Evolutionary conservation across 2,113 vertebrate genomes (phyloP).

Genomic region (Apteryx owenii): DNA sequence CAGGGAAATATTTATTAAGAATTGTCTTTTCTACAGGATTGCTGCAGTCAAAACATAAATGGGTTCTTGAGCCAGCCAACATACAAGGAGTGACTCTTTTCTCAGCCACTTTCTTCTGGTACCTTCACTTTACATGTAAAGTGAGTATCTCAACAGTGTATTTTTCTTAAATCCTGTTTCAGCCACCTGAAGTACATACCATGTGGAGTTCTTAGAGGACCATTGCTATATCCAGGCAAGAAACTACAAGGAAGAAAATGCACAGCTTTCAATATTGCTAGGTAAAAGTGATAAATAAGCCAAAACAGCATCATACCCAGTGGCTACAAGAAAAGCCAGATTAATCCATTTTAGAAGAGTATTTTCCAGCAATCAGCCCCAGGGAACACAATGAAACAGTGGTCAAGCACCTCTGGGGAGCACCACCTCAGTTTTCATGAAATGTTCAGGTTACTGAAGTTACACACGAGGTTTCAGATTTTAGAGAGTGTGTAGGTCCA

Average conservation of each 20-base stretch:
- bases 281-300: not conserved
- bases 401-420: not conserved
- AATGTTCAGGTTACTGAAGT: not conserved
- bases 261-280: not conserved
- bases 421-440: not conserved
- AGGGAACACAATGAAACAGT: not conserved
- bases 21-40: not conserved
- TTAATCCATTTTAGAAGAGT: not conserved
- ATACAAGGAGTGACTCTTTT: not conserved
- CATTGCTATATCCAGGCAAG: not conserved
- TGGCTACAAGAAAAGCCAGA: not conserved
- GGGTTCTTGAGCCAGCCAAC: not conserved
- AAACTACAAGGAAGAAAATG: not conserved
- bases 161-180: not conserved
- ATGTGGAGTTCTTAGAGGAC: not conserved
- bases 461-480: not conserved
- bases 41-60: not conserved
- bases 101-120: not conserved
- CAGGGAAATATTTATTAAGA: constrained; percentile 11
- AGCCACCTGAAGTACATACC: not conserved
- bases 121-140: not conserved
- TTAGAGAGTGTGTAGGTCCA: not conserved
- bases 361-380: not conserved
- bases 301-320: not conserved
- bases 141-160: not conserved